phyloP scores from a whole-genome alignment of 2,888 invertebrate genomes.

The Psylliodes chrysocephalus region DNA sequence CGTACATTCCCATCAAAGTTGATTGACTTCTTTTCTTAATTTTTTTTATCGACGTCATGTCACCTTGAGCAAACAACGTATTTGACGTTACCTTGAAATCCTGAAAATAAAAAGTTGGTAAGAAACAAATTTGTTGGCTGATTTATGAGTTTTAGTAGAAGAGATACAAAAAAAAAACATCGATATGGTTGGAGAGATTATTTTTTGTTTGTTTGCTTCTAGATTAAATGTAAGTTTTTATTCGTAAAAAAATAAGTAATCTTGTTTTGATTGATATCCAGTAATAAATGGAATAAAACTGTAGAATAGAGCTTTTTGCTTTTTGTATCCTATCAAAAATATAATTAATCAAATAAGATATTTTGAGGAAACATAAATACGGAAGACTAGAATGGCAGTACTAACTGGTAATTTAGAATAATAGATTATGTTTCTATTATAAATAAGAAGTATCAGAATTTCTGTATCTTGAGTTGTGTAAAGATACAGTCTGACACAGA shows the following conservation, averaged over 20 bases:
- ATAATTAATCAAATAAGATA: no score
- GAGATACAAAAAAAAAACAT: neutral
- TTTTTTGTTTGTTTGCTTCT: no score
- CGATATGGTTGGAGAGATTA: no score
- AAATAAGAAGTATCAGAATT: conserved; percentile 36
- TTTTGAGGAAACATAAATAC: no score
- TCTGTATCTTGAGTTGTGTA: conserved; percentile 41
- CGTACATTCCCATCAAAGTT: neutral
- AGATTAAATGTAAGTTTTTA: no score
- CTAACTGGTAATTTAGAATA: no score
- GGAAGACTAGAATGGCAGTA: no score
- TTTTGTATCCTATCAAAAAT: no score
- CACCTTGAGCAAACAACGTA: conserved; percentile 23
- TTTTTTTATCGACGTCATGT: conserved; percentile 20
- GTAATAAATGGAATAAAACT: no score
- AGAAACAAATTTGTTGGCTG: conserved; percentile 17
- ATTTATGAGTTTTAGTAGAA: neutral
- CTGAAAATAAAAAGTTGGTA: conserved; percentile 21
- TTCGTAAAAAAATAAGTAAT: no score
- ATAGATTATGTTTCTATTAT: conserved; percentile 34
- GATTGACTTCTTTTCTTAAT: conserved; percentile 14
- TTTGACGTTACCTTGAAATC: conserved; percentile 19
- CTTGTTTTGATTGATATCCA: no score
- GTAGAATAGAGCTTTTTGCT: no score
- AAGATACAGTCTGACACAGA: conserved; percentile 19